Conservation (phyloP, 2,113 vertebrate species). For the Strix uralensis region DNA sequence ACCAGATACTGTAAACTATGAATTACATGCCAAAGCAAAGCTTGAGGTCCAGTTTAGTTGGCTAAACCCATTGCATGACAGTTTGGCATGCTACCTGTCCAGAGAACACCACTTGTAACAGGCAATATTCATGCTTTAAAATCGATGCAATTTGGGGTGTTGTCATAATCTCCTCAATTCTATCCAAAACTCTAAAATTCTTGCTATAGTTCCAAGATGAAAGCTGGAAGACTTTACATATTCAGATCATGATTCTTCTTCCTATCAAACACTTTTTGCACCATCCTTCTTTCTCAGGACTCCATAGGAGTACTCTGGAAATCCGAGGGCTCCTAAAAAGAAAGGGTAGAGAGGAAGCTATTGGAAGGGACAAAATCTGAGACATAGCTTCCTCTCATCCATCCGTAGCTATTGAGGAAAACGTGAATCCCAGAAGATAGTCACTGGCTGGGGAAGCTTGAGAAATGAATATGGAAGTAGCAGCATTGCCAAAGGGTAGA, state of each 20-base stretch:
- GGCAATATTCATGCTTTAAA: background rate
- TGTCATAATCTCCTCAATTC: background rate
- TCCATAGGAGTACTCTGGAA: background rate
- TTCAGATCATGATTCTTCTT: background rate
- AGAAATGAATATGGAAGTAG: background rate
- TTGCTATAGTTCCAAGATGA: background rate
- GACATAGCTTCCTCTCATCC: rapidly evolving
- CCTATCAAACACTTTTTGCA: background rate
- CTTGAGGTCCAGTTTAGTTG: background rate
- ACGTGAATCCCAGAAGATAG: background rate
- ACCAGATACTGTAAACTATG: background rate
- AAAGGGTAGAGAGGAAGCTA: background rate
- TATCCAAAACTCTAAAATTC: background rate
- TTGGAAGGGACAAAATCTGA: background rate
- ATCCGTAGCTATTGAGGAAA: background rate
- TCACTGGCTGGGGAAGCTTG: background rate
- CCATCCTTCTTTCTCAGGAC: background rate
- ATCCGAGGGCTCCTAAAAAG: background rate
- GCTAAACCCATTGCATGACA: background rate
- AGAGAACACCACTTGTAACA: background rate
- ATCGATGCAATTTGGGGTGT: background rate
- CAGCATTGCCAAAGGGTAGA: background rate
- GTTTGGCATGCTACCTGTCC: background rate
- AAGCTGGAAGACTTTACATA: background rate
- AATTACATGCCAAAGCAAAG: background rate